Evolutionary conservation across 1,140 invertebrate genomes (phyloP).

Genomic region (Leguminivora glycinivorella): DNA sequence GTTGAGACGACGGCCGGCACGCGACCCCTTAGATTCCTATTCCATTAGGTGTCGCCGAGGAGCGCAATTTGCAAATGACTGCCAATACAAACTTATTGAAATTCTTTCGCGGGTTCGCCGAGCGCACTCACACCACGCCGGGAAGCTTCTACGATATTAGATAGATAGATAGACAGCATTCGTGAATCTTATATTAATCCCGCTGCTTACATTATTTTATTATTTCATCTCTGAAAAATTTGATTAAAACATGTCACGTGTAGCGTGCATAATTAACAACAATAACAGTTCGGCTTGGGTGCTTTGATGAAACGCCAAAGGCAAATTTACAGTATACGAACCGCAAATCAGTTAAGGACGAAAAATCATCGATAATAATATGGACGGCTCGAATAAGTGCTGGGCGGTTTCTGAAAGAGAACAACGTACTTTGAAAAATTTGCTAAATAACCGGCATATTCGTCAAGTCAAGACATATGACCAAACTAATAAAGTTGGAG

Average conservation of each 20-base stretch:
- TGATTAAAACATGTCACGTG: slow-evolving; percentile 5
- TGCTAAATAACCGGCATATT: slow-evolving; percentile 29
- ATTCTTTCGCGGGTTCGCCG: slow-evolving; percentile 65
- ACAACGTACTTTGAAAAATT: slow-evolving; percentile 25
- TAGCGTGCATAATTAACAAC: not conserved
- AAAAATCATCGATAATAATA: slow-evolving; percentile 29
- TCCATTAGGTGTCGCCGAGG: slow-evolving; percentile 73
- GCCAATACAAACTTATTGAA: slow-evolving; percentile 73
- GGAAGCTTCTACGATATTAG: slow-evolving; percentile 54
- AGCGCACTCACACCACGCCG: slow-evolving; percentile 37
- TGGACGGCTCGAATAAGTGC: slow-evolving; percentile 11
- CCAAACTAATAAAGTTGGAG: slow-evolving; percentile 41
- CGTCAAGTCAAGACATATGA: slow-evolving; percentile 38
- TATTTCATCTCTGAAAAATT: not conserved
- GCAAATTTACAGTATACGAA: slow-evolving; percentile 29
- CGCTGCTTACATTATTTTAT: not conserved
- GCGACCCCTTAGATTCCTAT: slow-evolving; percentile 65
- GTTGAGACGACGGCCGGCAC: slow-evolving; percentile 49
- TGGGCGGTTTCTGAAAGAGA: slow-evolving; percentile 21
- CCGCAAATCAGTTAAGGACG: slow-evolving; percentile 30
- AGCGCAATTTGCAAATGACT: slow-evolving; percentile 78
- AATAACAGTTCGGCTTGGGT: not conserved
- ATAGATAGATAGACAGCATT: slow-evolving; percentile 50
- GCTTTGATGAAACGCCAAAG: not conserved
- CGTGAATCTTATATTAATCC: slow-evolving; percentile 22